Base-by-base conservation (phyloP, 2,113 vertebrate species). In the Pogona vitticeps region DNA sequence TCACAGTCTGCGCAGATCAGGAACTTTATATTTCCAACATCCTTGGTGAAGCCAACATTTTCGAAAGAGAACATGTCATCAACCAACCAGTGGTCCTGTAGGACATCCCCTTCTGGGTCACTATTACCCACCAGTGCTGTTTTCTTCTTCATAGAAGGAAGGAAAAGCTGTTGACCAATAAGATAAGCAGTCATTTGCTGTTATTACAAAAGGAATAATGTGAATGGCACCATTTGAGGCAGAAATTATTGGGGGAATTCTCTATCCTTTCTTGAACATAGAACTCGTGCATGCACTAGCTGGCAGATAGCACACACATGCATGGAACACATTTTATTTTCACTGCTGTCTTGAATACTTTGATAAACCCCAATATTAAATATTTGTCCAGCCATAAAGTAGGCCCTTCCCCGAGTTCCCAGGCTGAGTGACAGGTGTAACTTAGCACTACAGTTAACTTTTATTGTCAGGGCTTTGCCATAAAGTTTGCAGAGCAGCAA, bases 1-100 rank as follows among this genome's bases (percentile, higher is more conserved):
- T 99, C 98, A 95, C 98, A 99, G 96, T 99, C 98, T 18, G 98
- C 98, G 80, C 98, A 99, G 88, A 99, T 98, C 86, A 99, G 98
- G 93, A 98, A 99, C 93, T 99, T 99, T 93, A 99, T 92, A 84
- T 97, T 97, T 77, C 98, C 98, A 88, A 99, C 98, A n/a, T 98
- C 97, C 70, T 99, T 98, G 88, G 98, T 99, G 95, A 99, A 98
- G 84, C 98, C 98, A 91, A 99, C 98, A 1, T 99, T 99, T 95
- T 99, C 98, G 93, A 99, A 99, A 89, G 95, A 96, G 95, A 97
- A 98, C 98, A 99, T 99, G 95, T 99, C 98, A 0, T 97, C 97
- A 31, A 98, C 98, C 85, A 99, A 96, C 98, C 98, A 99, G 94
- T 99, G 98, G 52, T 98, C 95, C 28, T 95, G 97, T 63, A 99